Conservation (phyloP, 2,113 vertebrate species). For the Vombatus ursinus region DNA sequence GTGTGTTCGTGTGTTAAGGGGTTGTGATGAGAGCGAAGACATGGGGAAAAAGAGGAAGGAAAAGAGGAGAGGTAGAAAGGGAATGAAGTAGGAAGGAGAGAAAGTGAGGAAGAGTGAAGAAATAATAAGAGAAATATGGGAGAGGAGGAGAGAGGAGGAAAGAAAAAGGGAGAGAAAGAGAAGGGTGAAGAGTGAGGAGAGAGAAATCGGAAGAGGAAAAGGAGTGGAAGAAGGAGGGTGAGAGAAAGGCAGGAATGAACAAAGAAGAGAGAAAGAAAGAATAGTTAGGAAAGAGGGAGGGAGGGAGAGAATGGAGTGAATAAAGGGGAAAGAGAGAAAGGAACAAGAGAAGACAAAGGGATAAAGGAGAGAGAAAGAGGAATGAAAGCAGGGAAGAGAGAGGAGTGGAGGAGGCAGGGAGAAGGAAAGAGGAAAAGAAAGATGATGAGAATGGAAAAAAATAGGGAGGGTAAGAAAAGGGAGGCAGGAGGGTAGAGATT, state of each 20-base stretch:
- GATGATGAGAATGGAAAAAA: neutral
- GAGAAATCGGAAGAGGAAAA: neutral
- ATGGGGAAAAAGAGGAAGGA: neutral
- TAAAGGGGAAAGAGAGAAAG: neutral
- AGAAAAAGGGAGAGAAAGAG: neutral
- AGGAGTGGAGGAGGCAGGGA: too few species aligned
- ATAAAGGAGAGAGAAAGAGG: neutral
- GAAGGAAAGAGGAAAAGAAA: neutral
- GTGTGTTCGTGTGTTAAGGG: neutral
- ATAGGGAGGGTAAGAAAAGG: rapidly evolving
- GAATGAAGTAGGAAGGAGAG: slow-evolving; percentile 43
- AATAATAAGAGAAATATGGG: neutral
- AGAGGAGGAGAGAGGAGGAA: neutral
- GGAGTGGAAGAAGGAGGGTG: neutral
- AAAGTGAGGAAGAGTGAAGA: neutral
- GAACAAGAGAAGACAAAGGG: neutral
- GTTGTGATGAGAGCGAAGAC: neutral
- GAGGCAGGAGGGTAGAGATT: neutral
- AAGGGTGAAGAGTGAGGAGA: neutral
- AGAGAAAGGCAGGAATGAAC: neutral
- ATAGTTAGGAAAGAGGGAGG: neutral
- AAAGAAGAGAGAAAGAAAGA: neutral
- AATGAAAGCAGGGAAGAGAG: neutral
- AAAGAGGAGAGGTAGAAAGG: slow-evolving; percentile 49
- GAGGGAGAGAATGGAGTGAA: neutral